Evolutionary conservation across 2,797 vertebrate genomes (phyloP).

Genomic region (Fringilla coelebs): DNA sequence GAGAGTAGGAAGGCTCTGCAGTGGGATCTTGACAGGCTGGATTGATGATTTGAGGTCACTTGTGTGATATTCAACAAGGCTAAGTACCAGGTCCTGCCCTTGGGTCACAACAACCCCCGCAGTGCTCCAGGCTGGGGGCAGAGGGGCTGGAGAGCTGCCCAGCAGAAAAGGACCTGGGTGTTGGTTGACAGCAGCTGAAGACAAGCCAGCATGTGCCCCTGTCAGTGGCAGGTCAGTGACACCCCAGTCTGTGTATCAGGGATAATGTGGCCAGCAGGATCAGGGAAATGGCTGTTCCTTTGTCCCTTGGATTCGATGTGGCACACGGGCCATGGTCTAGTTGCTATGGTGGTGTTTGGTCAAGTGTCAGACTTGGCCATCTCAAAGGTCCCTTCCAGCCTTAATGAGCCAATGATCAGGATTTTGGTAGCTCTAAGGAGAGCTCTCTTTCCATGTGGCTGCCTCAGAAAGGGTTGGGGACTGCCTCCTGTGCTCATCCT

Average conservation of each 20-base stretch:
- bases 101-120: not conserved
- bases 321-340: not conserved
- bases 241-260: not conserved
- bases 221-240: fast-evolving
- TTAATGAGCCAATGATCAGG: not conserved
- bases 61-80: not conserved
- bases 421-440: not conserved
- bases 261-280: not conserved
- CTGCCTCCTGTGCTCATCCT: not conserved
- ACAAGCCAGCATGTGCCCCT: not conserved
- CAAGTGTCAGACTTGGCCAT: not conserved
- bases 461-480: not conserved
- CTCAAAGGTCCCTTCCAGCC: not conserved
- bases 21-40: not conserved
- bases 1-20: not conserved
- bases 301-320: not conserved
- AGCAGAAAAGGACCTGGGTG: not conserved
- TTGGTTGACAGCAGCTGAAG: not conserved
- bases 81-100: not conserved
- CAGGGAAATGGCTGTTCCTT: not conserved
- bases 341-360: not conserved
- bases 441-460: not conserved
- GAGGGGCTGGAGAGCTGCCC: not conserved
- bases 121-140: not conserved
- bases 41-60: fast-evolving